Conservation (phyloP, 1,140 invertebrate genomes). For the Muscidifurax raptorellus region DNA sequence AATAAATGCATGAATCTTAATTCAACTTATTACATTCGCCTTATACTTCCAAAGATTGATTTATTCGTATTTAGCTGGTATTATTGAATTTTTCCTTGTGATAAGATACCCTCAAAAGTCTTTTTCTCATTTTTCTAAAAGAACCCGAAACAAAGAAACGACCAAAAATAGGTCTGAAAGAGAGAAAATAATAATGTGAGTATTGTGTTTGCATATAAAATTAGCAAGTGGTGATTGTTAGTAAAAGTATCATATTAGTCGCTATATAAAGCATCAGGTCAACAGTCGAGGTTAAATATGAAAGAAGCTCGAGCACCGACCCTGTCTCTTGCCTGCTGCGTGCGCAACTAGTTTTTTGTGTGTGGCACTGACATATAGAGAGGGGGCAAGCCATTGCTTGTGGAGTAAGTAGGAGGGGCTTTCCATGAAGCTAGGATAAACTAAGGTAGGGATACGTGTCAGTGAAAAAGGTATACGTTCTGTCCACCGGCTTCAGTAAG, state of each 20-base stretch:
- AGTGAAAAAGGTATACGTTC: neutral
- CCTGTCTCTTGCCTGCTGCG: neutral
- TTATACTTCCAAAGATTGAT: too few species aligned
- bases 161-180: too few species aligned
- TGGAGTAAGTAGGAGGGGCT: neutral
- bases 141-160: too few species aligned
- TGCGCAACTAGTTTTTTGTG: neutral
- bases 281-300: neutral
- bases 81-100: too few species aligned
- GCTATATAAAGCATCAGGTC: neutral
- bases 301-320: neutral
- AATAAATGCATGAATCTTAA: too few species aligned
- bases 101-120: too few species aligned
- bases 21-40: too few species aligned
- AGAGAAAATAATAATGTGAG: too few species aligned
- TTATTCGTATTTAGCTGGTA: too few species aligned
- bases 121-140: too few species aligned
- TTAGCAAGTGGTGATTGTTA: neutral
- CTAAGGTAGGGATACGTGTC: neutral
- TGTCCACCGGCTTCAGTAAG: neutral
- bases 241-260: neutral
- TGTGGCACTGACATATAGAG: neutral
- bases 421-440: neutral
- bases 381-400: neutral
- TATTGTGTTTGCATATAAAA: neutral